Conservation (phyloP, 2,797 vertebrate genomes). For the Lepus oiostolus region DNA sequence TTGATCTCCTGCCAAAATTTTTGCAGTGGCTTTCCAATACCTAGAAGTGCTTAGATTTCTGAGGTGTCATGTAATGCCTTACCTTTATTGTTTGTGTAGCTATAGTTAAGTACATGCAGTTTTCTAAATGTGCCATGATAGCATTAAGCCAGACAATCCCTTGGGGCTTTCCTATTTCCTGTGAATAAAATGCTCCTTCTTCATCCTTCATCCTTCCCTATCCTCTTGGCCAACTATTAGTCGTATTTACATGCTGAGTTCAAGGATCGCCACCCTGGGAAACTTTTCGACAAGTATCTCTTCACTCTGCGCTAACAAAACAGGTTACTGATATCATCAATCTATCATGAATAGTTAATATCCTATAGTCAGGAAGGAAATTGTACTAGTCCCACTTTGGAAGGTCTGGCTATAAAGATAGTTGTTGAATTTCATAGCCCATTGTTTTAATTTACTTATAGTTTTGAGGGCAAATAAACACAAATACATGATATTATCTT, state of each 20-base stretch:
- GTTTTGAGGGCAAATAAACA: constrained; percentile 65
- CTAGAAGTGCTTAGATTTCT: neutral
- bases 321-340: neutral
- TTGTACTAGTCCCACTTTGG: neutral
- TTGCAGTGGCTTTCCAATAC: neutral
- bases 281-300: neutral
- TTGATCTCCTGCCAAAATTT: neutral
- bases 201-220: neutral
- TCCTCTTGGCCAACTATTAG: neutral
- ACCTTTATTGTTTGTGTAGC: neutral
- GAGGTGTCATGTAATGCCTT: neutral
- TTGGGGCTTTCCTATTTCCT: neutral
- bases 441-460: constrained; percentile 54
- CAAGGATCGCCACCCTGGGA: neutral
- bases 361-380: neutral
- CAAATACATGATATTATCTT: constrained; percentile 23
- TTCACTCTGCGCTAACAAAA: neutral
- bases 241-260: neutral
- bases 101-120: neutral
- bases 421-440: constrained; percentile 49
- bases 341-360: constrained; percentile 6
- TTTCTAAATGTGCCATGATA: neutral
- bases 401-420: neutral
- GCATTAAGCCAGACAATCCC: neutral
- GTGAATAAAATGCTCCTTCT: neutral